Evolutionary conservation across 64 coral and sea anemone genomes (phyloP).

Genomic region (Porites australiensis): DNA sequence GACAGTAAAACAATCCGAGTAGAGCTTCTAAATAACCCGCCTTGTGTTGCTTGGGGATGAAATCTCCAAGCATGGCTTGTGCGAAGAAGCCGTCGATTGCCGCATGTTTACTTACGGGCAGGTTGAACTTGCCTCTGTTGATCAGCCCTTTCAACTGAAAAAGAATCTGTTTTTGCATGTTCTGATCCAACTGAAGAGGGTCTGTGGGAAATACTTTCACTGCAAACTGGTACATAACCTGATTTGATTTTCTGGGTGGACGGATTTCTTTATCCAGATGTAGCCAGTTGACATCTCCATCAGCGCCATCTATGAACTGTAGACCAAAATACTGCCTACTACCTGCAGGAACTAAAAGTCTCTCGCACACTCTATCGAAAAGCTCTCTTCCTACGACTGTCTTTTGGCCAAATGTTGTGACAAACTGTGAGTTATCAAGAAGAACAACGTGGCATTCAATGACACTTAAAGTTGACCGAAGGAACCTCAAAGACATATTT

Average conservation of each 20-base stretch:
- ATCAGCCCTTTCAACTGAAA: conserved; percentile 71
- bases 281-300: conserved; percentile 85
- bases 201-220: conserved; percentile 81
- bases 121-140: conserved; percentile 76
- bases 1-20: conserved; percentile 68
- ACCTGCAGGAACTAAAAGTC: conserved; percentile 52
- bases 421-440: conserved; percentile 83
- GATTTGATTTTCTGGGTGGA: conserved; percentile 30
- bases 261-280: conserved; percentile 77
- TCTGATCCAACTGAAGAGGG: conserved; percentile 40
- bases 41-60: conserved; percentile 51
- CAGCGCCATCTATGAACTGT: conserved; percentile 74
- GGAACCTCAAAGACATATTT: conserved; percentile 26
- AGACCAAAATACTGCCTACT: conserved; percentile 82
- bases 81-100: conserved; percentile 82
- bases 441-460: conserved; percentile 82
- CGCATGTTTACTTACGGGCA: conserved; percentile 68
- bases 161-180: conserved; percentile 36
- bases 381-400: conserved; percentile 48
- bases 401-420: conserved; percentile 65
- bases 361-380: conserved; percentile 80
- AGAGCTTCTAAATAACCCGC: conserved; percentile 83
- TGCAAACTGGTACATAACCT: conserved; percentile 72
- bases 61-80: conserved; percentile 83
- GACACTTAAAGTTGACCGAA: conserved; percentile 7